Evolutionary conservation across 2,888 invertebrate species (phyloP).

Genomic region (Caenorhabditis sp.): DNA sequence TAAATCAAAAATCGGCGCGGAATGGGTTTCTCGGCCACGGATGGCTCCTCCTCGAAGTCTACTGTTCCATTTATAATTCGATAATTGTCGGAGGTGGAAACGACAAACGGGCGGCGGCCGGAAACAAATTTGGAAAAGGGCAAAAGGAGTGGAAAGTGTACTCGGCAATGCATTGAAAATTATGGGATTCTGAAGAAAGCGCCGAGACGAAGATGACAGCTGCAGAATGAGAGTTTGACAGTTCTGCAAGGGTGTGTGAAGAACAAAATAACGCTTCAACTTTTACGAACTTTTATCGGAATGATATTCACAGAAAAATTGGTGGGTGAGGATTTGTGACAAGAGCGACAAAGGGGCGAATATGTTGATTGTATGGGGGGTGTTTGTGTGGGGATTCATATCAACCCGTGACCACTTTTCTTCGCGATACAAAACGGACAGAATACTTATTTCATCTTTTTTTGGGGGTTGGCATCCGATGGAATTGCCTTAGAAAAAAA

Average conservation of each 20-base stretch:
- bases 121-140: conserved; percentile 35
- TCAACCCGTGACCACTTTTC: conserved; percentile 43
- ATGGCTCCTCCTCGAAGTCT: conserved; percentile 9
- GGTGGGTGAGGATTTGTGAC: too few relatives aligned
- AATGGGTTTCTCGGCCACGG: too few relatives aligned
- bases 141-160: conserved; percentile 13
- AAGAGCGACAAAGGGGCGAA: conserved; percentile 14
- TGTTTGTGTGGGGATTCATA: neutral
- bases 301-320: conserved; percentile 11
- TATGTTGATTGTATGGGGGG: conserved; percentile 32
- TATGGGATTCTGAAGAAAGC: conserved; percentile 19
- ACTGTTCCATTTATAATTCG: conserved; percentile 56
- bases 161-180: conserved; percentile 37
- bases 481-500: too few relatives aligned
- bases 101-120: conserved; percentile 4
- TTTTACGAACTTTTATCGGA: conserved; percentile 3
- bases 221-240: neutral
- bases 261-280: neutral
- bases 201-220: neutral
- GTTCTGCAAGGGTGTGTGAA: neutral
- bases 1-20: conserved; percentile 35
- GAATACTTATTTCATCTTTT: conserved; percentile 15
- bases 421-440: conserved; percentile 13
- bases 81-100: conserved; percentile 27
- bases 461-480: too few relatives aligned